Evolutionary conservation across 2,113 vertebrate genomes (phyloP).

Genomic region (Crotophaga sulcirostris): DNA sequence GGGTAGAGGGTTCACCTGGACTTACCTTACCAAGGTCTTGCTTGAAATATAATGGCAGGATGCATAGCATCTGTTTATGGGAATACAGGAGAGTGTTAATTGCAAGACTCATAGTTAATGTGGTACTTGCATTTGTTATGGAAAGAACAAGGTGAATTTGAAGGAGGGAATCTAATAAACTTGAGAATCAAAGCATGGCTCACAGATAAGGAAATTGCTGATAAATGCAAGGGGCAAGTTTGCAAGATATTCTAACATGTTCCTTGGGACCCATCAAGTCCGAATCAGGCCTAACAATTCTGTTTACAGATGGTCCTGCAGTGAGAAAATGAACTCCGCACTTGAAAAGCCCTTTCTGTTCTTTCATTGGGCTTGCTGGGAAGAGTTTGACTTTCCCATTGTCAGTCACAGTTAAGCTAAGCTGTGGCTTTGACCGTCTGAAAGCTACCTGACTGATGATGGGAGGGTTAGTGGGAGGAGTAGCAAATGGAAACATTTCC

Average conservation of each 20-base stretch:
- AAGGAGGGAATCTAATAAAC: not conserved
- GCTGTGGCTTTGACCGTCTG: not conserved
- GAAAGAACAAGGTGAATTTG: not conserved
- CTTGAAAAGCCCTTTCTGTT: not conserved
- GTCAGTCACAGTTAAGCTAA: not conserved
- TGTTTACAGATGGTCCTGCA: not conserved
- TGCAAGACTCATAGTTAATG: accelerated
- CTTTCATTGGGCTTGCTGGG: not conserved
- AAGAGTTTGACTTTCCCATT: not conserved
- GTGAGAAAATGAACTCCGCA: not conserved
- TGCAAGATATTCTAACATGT: not conserved
- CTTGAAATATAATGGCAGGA: accelerated
- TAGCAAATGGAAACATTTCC: not conserved
- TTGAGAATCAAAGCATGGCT: not conserved
- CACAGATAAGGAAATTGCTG: not conserved
- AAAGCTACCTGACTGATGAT: not conserved
- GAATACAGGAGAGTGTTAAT: not conserved
- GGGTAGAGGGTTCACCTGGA: not conserved
- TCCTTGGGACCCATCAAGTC: not conserved
- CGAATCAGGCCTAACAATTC: not conserved
- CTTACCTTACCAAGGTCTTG: not conserved
- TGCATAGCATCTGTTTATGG: accelerated
- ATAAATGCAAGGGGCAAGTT: not conserved
- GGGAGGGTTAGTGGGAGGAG: not conserved
- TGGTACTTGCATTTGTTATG: not conserved